Percentiles rank a stretch among this genome's conserved stretches.
These are phyloP conservation scores for Polia nebulosa DNA, from an alignment of 2,888 invertebrate genomes.

Conservation along the genomic window DNA sequence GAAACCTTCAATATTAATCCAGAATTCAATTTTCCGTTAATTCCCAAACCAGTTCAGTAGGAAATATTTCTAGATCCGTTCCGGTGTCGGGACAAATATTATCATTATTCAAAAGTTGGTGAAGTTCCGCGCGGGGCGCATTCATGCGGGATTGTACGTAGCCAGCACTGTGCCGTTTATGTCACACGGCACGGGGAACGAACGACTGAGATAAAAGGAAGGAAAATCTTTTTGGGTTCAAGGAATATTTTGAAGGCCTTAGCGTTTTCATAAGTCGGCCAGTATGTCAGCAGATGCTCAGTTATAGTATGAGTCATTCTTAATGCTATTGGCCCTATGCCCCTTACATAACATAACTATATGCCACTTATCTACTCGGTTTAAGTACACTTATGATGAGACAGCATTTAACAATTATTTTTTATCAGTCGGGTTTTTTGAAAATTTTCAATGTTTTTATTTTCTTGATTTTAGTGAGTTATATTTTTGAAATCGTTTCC, in stretches of 20 bases:
- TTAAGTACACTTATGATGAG: too few relatives aligned
- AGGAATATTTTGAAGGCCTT: background rate
- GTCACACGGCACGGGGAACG: conserved; percentile 21
- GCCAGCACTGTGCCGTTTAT: conserved; percentile 36
- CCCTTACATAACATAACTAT: too few relatives aligned
- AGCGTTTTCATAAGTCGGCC: background rate
- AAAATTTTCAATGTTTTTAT: too few relatives aligned
- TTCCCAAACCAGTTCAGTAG: conserved; percentile 21
- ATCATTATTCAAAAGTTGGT: conserved; percentile 57
- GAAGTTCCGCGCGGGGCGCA: conserved; percentile 34
- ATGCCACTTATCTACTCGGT: too few relatives aligned
- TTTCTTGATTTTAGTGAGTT: too few relatives aligned
- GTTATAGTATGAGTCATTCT: too few relatives aligned
- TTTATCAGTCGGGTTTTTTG: too few relatives aligned
- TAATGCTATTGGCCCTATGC: too few relatives aligned
- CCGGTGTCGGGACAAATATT: conserved; percentile 40
- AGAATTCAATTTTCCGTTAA: conserved; percentile 3
- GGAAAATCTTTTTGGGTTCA: background rate
- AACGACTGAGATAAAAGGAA: conserved; percentile 13
- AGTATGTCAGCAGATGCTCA: background rate
- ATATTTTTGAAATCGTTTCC: too few relatives aligned
- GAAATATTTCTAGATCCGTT: conserved; percentile 39
- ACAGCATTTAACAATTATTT: too few relatives aligned
- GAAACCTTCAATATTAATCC: background rate
- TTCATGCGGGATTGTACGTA: conserved; percentile 26